Evolutionary conservation across 2,113 vertebrate genomes (phyloP), one percentile per base, ranked within the genome.

Genomic region (Archilochus colubris): DNA sequence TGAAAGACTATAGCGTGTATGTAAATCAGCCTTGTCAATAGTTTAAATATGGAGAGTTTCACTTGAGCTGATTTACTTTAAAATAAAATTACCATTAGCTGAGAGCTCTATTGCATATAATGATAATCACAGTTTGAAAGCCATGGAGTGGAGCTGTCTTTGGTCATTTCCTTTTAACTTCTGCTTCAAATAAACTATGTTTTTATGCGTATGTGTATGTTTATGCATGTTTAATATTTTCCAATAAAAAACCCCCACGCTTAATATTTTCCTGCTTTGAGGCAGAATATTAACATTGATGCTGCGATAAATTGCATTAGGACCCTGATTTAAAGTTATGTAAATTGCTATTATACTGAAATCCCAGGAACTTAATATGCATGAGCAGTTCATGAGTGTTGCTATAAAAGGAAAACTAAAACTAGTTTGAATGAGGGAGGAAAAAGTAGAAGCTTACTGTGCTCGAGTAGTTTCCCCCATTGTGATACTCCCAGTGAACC

Each of bases 321-420:
- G 40, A 62, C 8, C 11, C 10, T 74, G 2, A 31, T 64, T 76
- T 76, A 43, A 89, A 85, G 22, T 43, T 6, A 21, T 3, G 6
- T 58, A 31, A 15, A 10, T 54, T 77, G 22, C 54, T 78, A 9
- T 80, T 69, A 18, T 1, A 2, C 53, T 63, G 27, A 57, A 88
- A 70, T 61, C 62, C 43, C 72, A 46, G n/a, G 40, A 80, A 40
- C 51, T 55, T 88, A 6, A 48, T 40, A 59, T 57, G 61, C 30
- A 21, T 48, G 54, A 92, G 17, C 54, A 70, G 18, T 54, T 91
- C 3, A 38, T 61, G 21, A 73, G 24, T 30, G 5, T 15, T 6
- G 24, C 59, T 70, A 57, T 6, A 91, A 87, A 91, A 96, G 33
- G 46, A 94, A 97, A 96, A 89, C 67, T 86, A 88, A 94, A 88